Percentiles rank a stretch among this genome's conserved stretches.
These are phyloP conservation scores for Lycocorax pyrrhopterus DNA, from an alignment of 2,113 vertebrate species.

Conservation along the genomic window DNA sequence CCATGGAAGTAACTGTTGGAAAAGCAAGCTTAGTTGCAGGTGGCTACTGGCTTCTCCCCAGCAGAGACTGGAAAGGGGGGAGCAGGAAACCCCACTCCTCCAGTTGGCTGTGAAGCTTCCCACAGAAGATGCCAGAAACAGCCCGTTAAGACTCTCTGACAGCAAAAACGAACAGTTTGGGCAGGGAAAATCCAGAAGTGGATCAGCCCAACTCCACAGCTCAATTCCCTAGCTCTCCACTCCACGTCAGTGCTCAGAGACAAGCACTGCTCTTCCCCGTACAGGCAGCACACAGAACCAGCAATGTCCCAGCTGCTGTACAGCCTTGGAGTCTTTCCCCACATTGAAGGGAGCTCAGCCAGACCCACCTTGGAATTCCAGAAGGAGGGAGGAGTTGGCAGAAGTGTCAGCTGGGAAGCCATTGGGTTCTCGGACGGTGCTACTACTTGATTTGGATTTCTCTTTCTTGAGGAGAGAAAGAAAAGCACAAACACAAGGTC, in stretches of 20 bases:
- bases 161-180: background rate
- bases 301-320: background rate
- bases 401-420: conserved; percentile 81
- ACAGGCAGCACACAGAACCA: fast-evolving
- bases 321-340: no score
- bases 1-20: background rate
- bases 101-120: background rate
- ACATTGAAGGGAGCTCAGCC: background rate
- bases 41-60: background rate
- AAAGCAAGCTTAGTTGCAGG: background rate
- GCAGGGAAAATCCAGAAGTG: background rate
- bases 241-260: background rate
- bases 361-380: conserved; percentile 90
- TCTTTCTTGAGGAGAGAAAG: conserved; percentile 78
- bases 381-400: conserved; percentile 85
- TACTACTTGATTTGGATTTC: conserved; percentile 82
- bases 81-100: background rate
- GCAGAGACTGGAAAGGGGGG: background rate
- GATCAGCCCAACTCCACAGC: background rate
- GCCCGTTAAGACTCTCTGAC: background rate
- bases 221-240: background rate
- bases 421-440: conserved; percentile 78
- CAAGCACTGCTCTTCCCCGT: fast-evolving
- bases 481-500: background rate
- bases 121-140: background rate